Evolutionary conservation across 2,797 vertebrate genomes (phyloP), one percentile per base, ranked within the genome.

Genomic region (Pseudochirops cupreus): DNA sequence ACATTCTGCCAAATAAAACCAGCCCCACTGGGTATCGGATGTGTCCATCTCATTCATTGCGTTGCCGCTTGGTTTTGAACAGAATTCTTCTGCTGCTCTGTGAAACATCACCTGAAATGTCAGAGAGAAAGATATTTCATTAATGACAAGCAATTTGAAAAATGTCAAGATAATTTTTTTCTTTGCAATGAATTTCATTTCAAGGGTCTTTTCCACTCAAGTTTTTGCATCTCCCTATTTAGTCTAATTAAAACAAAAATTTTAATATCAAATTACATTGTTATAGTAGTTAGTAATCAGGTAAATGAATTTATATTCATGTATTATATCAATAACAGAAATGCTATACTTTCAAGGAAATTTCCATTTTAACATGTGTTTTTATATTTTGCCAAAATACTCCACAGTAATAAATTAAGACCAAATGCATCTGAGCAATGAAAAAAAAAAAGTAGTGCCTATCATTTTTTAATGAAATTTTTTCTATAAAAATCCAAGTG

Each of bases 1-100:
- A 96, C 99, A 99, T 94, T 99, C 99, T 0, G 99, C 99, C 98
- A 99, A 98, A 98, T 99, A 99, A 98, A 99, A 99, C 99, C 99
- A 99, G 97, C 99, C 99, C 99, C 99, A 99, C 97, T 99, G 99
- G 1, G 99, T 99, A 52, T 99, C 99, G 0, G 99, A 99, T 0
- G 99, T 99, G 98, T 99, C 99, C 99, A 99, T 99, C 31, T 99
- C 99, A 97, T 99, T 99, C 90, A 98, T 97, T 67, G 96, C 74
- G 74, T 21, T 94, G 24, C 97, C 97, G 24, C 94, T 67, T 46
- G 96, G 98, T 56, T 96, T 96, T 93, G 97, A 82, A 6, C 98
- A 93, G 53, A 98, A 97, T 97, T 98, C 98, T 91, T 98, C 96
- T 57, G 97, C 87, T 74, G 97, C 58, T 93, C 96, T 98, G 93